These are phyloP conservation scores for Proterorhinus semilunaris DNA, from an alignment of 2,113 vertebrate genomes.

Conservation along the genomic window DNA sequence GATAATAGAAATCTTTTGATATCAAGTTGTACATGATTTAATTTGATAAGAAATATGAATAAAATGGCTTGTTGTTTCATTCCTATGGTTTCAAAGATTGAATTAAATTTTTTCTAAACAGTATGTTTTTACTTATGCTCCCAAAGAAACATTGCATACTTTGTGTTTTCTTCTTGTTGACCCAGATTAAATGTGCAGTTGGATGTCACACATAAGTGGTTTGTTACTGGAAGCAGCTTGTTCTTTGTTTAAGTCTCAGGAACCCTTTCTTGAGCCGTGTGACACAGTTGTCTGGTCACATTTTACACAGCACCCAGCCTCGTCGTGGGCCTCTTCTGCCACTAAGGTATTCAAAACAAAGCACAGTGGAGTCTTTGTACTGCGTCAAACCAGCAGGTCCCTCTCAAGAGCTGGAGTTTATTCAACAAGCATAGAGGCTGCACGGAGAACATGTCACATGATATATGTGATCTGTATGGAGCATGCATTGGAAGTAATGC, in stretches of 20 bases:
- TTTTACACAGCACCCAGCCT: slow-evolving; percentile 29
- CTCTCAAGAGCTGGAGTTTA: slow-evolving; percentile 16
- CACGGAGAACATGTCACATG: background rate
- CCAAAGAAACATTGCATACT: too few relatives aligned
- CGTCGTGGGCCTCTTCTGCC: slow-evolving; percentile 38
- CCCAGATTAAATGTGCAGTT: slow-evolving; percentile 50
- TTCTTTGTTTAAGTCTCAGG: slow-evolving; percentile 29
- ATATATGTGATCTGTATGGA: background rate
- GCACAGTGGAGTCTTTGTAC: slow-evolving; percentile 8
- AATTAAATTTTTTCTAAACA: too few relatives aligned
- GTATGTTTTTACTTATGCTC: too few relatives aligned
- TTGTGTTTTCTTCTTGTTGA: slow-evolving; percentile 24
- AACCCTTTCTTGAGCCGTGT: slow-evolving; percentile 21
- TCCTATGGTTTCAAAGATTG: too few relatives aligned
- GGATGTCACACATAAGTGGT: slow-evolving; percentile 16
- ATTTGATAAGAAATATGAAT: too few relatives aligned
- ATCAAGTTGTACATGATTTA: too few relatives aligned
- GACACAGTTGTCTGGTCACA: slow-evolving; percentile 39
- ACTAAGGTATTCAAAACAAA: slow-evolving; percentile 22
- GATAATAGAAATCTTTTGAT: too few relatives aligned
- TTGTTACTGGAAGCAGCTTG: slow-evolving; percentile 51
- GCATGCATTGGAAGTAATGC: background rate
- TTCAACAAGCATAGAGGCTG: slow-evolving; percentile 17
- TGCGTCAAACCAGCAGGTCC: slow-evolving; percentile 20
- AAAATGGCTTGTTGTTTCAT: too few relatives aligned